Evolutionary conservation across 2,888 invertebrate genomes (phyloP).

Genomic region (Heliconius ismenius): DNA sequence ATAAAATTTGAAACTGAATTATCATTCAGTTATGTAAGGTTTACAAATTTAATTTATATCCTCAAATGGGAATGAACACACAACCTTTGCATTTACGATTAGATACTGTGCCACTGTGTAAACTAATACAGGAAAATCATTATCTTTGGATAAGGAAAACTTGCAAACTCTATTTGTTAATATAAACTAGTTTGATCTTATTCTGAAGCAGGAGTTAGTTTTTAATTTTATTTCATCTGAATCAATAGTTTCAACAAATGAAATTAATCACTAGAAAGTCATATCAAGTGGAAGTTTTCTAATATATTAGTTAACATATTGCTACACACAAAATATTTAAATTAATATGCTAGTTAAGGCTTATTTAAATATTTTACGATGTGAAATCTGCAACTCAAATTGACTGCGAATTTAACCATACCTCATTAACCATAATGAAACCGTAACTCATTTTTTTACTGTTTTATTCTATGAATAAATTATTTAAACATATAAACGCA

Average conservation of each 20-base stretch:
- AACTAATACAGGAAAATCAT: background rate
- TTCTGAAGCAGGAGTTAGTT: background rate
- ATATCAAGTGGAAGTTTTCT: background rate
- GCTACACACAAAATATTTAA: background rate
- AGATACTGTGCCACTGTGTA: no score
- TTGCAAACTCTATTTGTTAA: background rate
- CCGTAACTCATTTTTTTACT: background rate
- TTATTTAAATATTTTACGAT: background rate
- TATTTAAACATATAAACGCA: background rate
- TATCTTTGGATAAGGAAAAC: conserved; percentile 7
- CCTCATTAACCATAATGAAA: no score
- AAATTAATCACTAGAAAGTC: conserved; percentile 3
- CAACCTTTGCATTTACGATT: no score
- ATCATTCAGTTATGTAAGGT: background rate
- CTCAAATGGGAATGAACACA: no score
- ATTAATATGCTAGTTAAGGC: background rate
- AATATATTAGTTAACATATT: background rate
- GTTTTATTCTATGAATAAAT: background rate
- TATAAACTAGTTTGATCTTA: background rate
- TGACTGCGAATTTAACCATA: background rate
- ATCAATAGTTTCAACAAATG: background rate
- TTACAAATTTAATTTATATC: background rate
- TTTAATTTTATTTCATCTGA: background rate
- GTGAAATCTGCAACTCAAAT: background rate
- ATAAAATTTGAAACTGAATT: no score